These are phyloP conservation scores for Campylorhamphus procurvoides DNA, from an alignment of 2,113 vertebrate genomes.

Conservation along the genomic window DNA sequence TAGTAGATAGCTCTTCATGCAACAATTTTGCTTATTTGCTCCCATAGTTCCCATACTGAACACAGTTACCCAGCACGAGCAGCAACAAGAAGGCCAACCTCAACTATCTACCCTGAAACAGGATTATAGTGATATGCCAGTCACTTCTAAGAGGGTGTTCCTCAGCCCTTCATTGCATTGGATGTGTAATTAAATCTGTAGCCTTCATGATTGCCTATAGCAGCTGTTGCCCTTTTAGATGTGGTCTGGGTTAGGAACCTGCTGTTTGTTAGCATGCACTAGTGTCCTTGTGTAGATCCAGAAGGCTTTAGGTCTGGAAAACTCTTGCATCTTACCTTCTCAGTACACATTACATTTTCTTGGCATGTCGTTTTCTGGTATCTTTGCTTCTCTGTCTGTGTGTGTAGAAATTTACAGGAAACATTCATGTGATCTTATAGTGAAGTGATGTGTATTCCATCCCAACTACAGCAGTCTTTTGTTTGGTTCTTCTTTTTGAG, in stretches of 20 bases:
- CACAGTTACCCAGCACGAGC: background rate
- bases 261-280: fast-evolving
- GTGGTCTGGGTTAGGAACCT: background rate
- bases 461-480: fast-evolving
- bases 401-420: background rate
- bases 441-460: background rate
- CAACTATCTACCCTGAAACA: background rate
- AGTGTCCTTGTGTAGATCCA: background rate
- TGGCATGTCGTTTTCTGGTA: background rate
- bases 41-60: background rate
- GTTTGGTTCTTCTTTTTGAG: background rate
- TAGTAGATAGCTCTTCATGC: background rate
- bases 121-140: background rate
- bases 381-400: background rate
- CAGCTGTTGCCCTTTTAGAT: background rate
- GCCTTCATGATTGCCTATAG: background rate
- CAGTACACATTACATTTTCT: background rate
- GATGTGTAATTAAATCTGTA: background rate
- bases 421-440: background rate
- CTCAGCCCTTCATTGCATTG: background rate
- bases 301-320: background rate
- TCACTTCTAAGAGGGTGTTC: background rate
- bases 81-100: background rate
- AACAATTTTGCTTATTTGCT: background rate
- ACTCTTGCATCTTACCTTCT: background rate